Evolutionary conservation across 2,888 invertebrate species (phyloP).

Genomic region (Lysandra coridon): DNA sequence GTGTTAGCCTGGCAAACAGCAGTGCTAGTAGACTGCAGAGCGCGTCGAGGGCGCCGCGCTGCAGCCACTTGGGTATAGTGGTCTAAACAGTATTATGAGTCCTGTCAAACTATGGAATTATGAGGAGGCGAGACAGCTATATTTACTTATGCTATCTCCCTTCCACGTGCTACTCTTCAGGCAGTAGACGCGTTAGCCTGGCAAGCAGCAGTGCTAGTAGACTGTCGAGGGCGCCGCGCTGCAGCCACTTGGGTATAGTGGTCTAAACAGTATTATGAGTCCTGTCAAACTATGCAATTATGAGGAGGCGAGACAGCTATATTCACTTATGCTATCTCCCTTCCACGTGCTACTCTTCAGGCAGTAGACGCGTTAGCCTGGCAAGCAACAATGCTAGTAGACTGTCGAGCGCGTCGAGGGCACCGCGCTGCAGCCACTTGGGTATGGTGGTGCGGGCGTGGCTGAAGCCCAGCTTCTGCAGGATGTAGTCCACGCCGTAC

Average conservation of each 20-base stretch:
- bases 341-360: slow-evolving; percentile 57
- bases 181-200: slow-evolving; percentile 83
- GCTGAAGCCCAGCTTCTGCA: slow-evolving; percentile 97
- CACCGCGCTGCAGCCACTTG: slow-evolving; percentile 99
- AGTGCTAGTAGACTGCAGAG: slow-evolving; percentile 94
- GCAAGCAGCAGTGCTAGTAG: slow-evolving; percentile 90
- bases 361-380: slow-evolving; percentile 83
- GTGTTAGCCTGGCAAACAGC: slow-evolving; percentile 86
- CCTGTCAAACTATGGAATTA: not conserved
- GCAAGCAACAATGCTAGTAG: slow-evolving; percentile 90
- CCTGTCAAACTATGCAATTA: not conserved
- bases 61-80: slow-evolving; percentile 99
- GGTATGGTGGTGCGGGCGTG: slow-evolving; percentile 99
- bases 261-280: slow-evolving; percentile 62
- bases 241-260: slow-evolving; percentile 99
- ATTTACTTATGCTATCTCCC: not conserved
- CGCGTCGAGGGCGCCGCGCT: slow-evolving; percentile 98
- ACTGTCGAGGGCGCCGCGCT: slow-evolving; percentile 98
- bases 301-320: not conserved
- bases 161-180: slow-evolving; percentile 57
- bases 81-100: slow-evolving; percentile 69
- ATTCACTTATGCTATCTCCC: not conserved
- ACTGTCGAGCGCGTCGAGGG: slow-evolving; percentile 98
- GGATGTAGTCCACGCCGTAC: slow-evolving; percentile 98
- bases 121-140: not conserved